These are phyloP conservation scores for Globodera rostochiensis DNA, from an alignment of 1,140 invertebrate species.

Conservation along the genomic window DNA sequence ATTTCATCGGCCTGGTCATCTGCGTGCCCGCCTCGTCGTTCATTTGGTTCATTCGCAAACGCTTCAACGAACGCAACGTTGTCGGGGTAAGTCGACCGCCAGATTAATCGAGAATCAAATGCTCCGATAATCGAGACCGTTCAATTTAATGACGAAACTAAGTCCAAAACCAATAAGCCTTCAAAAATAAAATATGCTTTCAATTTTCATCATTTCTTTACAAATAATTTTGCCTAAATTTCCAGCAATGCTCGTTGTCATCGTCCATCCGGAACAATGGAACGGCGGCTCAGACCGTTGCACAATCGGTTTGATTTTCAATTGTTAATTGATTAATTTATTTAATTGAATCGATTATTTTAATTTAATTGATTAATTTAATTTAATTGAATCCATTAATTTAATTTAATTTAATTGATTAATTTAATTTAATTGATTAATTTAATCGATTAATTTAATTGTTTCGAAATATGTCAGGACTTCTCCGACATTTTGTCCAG, in stretches of 20 bases:
- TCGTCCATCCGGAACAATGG: constrained; percentile 65
- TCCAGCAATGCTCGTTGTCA: constrained; percentile 63
- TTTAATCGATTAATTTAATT: background rate
- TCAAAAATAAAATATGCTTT: background rate
- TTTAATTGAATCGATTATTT: background rate
- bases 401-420: background rate
- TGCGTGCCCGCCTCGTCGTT: constrained; percentile 54
- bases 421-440: background rate
- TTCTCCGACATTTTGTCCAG: constrained; percentile 60
- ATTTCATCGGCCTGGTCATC: constrained; percentile 51
- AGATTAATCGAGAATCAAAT: too few species aligned
- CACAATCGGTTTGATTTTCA: constrained; percentile 43
- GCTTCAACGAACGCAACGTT: constrained; percentile 57
- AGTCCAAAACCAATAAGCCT: too few species aligned
- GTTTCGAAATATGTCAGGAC: background rate
- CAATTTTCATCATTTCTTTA: background rate
- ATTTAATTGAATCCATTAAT: background rate
- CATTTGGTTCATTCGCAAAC: constrained; percentile 57
- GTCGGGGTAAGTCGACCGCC: constrained; percentile 43
- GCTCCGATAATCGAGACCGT: too few species aligned
- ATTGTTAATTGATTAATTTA: background rate
- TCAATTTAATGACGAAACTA: too few species aligned
- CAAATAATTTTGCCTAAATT: constrained; percentile 7
- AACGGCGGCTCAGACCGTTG: constrained; percentile 64
- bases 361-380: background rate